These are phyloP conservation scores for Drosophila mayri DNA, from an alignment of 1,140 invertebrate genomes.

Conservation along the genomic window DNA sequence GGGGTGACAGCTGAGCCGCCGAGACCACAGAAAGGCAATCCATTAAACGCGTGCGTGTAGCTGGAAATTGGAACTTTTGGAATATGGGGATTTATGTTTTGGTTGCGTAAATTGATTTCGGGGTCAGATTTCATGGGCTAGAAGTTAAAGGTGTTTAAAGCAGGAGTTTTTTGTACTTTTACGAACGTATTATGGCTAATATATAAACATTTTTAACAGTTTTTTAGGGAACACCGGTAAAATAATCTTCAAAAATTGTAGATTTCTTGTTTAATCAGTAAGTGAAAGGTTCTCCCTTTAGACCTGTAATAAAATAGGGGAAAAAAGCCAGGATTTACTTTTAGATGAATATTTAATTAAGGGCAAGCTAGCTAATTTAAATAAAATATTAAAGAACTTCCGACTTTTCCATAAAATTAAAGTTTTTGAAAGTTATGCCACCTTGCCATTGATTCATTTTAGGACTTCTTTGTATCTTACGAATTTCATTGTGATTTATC, in stretches of 20 bases:
- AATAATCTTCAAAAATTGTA: not conserved
- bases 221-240: not conserved
- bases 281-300: not conserved
- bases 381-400: not conserved
- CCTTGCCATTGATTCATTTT: not conserved
- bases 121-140: slow-evolving; percentile 22
- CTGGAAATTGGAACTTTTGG: slow-evolving; percentile 42
- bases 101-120: slow-evolving; percentile 45
- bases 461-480: not conserved
- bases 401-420: not conserved
- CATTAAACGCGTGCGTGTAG: slow-evolving; percentile 52
- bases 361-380: too few species aligned
- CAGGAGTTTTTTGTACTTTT: not conserved
- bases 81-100: slow-evolving; percentile 49
- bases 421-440: not conserved
- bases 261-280: not conserved
- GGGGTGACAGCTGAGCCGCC: slow-evolving; percentile 56
- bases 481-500: not conserved
- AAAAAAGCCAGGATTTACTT: not conserved
- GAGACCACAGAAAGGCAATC: slow-evolving; percentile 59
- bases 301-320: too few species aligned
- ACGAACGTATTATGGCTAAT: not conserved
- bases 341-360: too few species aligned
- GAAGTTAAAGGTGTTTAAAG: slow-evolving; percentile 13
- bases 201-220: not conserved